Evolutionary conservation across 2,113 vertebrate species (phyloP), one percentile per base, ranked within the genome.

Genomic region (Morone saxatilis): DNA sequence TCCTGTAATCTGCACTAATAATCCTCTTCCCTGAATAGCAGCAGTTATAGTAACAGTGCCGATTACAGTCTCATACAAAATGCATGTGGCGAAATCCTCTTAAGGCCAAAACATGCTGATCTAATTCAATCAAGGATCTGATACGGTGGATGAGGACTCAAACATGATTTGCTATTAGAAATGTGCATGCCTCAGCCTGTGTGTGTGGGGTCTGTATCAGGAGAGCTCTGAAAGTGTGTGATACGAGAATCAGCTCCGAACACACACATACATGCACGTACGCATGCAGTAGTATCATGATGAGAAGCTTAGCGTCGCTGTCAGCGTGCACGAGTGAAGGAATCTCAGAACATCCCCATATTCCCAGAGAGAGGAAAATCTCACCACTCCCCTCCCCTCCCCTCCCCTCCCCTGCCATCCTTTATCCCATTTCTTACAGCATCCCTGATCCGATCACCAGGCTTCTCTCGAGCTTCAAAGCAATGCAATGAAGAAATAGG

Each of bases 71-170:
- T 89, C 89, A 90, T 86, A 72, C 84, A 91, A 88, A 93, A 92
- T 88, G 81, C 85, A 92, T 86, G 85, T 45, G 71, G 76, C 68
- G 75, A 88, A 93, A 92, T 92, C 88, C 74, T 25, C 71, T 93
- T 87, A 93, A 76, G 73, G 78, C 91, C 81, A 89, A 92, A 94
- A 90, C 69, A 71, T 74, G 90, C 88, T 81, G 88, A 95, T 95
- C 86, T 94, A 94, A 93, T 90, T 91, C 87, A 95, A 93, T 92
- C 91, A 82, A 76, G 80, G 63, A 89, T 88, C 92, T 91, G 91
- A 94, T 85, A 79, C 7, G 73, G 80, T 13, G 84, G 83, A 81
- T 75, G 86, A 94, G 81, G 43, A 47, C 70, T 84, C 79, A 81
- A 80, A 91, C 51, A 83, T 84, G 67, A 92, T 92, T 93, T 86